Percentiles rank a stretch among this genome's conserved stretches.
Evolutionary conservation across 2,797 vertebrate species (phyloP).

Genomic region (Momotus momota): DNA sequence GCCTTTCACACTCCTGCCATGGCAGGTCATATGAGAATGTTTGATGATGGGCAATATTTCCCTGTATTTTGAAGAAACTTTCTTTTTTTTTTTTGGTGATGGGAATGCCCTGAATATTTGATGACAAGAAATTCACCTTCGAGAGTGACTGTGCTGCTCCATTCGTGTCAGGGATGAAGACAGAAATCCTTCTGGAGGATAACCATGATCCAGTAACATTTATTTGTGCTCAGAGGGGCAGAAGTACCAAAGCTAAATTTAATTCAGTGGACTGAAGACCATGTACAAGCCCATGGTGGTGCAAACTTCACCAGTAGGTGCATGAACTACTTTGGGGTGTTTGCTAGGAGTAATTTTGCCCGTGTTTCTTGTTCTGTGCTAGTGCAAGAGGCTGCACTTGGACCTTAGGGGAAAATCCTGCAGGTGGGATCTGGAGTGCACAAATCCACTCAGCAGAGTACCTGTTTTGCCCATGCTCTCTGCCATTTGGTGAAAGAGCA

Average conservation of each 20-base stretch:
- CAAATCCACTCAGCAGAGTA: neutral
- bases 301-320: neutral
- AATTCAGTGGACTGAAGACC: neutral
- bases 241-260: neutral
- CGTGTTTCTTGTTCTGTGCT: neutral
- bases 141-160: fast-evolving
- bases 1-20: neutral
- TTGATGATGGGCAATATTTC: neutral
- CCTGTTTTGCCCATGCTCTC: neutral
- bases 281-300: neutral
- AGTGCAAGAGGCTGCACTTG: neutral
- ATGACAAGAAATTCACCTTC: neutral
- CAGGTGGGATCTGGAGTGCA: neutral
- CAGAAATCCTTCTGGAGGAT: neutral
- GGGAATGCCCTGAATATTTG: neutral
- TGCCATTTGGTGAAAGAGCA: neutral
- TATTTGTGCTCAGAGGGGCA: neutral
- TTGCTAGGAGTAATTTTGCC: neutral
- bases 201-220: fast-evolving
- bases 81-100: neutral
- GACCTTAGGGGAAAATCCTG: neutral
- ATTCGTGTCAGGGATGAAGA: neutral
- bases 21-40: neutral
- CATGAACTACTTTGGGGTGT: neutral
- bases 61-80: neutral